Base-by-base conservation (phyloP, 2,113 vertebrate genomes). In the Amphiprion ocellaris region DNA sequence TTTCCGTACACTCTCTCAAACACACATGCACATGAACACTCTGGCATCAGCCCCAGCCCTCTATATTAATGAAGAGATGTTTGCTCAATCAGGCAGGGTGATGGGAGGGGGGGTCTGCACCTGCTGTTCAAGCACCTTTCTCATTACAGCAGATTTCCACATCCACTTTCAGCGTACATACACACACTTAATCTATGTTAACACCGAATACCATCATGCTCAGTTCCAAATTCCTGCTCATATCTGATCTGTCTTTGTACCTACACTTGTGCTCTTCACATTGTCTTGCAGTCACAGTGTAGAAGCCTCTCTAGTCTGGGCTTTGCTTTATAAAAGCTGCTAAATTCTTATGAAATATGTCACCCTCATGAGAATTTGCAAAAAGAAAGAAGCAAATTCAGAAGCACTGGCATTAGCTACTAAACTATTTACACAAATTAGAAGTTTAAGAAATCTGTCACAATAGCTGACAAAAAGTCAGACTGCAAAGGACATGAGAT, bases 11-110 rank as follows among this genome's bases (percentile, higher is more conserved):
- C 10, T 64, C 74, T 64, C 74, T 74, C 64, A 69, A 61, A 74
- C 70, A 50, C 68, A 84, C 37, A 44, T 15, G 73, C 58, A 81
- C 66, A 65, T 52, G 39, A 47, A 71, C 4, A 44, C 41, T 44
- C 78, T 82, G 70, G 74, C 87, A 84, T 52, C 47, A 44, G 74
- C 81, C 58, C 62, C 47, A 54, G 55, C 55, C 41, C 58, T 65
- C 62, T 54, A 44, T 85, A 83, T 89, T 90, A 91, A 91, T 90
- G 90, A 83, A 89, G 69, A 77, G 44, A 68, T 87, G 84, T 91
- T 92, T 91, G 88, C 87, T 83, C 81, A 82, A 41, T 89, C 89
- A 88, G 71, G 61, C 52, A 7, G 50, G 41, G 63, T 33, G 74
- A 64, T 23, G 53, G 67, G 64, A 44, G 21, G 74, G 21, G 39